Percentiles rank a stretch among this genome's conserved stretches.
Conservation (phyloP, 2,888 invertebrate species). For the Bombyx huttoni region DNA sequence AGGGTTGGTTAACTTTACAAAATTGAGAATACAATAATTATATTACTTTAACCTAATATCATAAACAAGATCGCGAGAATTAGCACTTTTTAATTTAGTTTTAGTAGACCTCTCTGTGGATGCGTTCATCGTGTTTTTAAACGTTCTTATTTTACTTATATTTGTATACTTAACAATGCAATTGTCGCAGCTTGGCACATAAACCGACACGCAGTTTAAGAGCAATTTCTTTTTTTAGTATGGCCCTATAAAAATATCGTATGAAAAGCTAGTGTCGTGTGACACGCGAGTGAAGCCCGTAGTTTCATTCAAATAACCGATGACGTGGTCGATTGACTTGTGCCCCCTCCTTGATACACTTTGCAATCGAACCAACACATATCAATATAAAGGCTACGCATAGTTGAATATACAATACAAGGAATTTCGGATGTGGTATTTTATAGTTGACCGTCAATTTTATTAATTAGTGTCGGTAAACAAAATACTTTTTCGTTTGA, state of each 20-base stretch:
- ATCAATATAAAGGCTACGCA: slow-evolving; percentile 2
- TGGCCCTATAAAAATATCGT: slow-evolving; percentile 24
- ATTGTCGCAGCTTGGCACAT: slow-evolving; percentile 6
- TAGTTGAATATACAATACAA: neutral
- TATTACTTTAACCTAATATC: too few relatives aligned
- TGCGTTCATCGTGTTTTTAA: neutral
- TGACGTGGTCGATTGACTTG: slow-evolving; percentile 55
- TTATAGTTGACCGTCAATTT: neutral
- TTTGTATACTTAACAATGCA: slow-evolving; percentile 7
- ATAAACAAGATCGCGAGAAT: too few relatives aligned
- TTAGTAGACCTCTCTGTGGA: too few relatives aligned
- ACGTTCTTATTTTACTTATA: slow-evolving; percentile 8
- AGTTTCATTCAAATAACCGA: slow-evolving; percentile 56
- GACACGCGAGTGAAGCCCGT: slow-evolving; percentile 44
- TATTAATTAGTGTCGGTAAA: too few relatives aligned
- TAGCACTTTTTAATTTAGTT: too few relatives aligned
- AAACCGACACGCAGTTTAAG: slow-evolving; percentile 12
- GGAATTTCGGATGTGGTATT: neutral
- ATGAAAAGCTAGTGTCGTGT: slow-evolving; percentile 41
- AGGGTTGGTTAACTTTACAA: too few relatives aligned
- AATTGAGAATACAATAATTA: too few relatives aligned
- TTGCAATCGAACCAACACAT: slow-evolving; percentile 9
- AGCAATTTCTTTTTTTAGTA: slow-evolving; percentile 8
- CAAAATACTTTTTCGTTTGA: too few relatives aligned
- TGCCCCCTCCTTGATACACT: slow-evolving; percentile 11